Evolutionary conservation across 2,888 invertebrate genomes (phyloP).

Genomic region (Euplexia lucipara): DNA sequence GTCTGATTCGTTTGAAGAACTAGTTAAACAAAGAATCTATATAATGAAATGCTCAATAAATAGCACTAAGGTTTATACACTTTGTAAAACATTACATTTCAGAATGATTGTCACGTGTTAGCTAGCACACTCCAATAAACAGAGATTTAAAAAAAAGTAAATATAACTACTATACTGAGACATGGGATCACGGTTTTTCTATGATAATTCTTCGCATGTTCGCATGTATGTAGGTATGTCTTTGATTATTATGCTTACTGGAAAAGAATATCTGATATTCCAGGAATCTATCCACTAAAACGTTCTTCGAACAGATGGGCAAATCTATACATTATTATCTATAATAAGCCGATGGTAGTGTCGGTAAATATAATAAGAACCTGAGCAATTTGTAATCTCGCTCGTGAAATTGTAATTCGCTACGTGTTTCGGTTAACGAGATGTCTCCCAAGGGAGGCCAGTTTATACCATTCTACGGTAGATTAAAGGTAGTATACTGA

Average conservation of each 20-base stretch:
- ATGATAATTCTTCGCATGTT: no score
- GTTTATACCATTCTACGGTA: slow-evolving; percentile 21
- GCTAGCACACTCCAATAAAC: no score
- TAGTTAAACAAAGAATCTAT: no score
- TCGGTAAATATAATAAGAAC: slow-evolving; percentile 14
- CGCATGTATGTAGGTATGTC: no score
- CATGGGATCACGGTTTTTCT: no score
- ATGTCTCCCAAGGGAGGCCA: slow-evolving; percentile 6
- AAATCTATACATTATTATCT: slow-evolving; percentile 23
- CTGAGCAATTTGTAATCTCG: slow-evolving; percentile 53
- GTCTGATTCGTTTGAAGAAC: no score
- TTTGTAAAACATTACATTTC: no score
- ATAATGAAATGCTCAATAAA: no score
- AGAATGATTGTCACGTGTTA: no score
- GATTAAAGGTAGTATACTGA: slow-evolving; percentile 22
- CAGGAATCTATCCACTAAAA: slow-evolving; percentile 21
- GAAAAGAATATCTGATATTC: slow-evolving; percentile 24
- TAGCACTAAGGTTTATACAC: no score
- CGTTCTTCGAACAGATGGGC: slow-evolving; percentile 4
- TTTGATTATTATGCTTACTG: slow-evolving; percentile 1
- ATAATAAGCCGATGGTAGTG: slow-evolving; percentile 15
- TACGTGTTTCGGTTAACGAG: slow-evolving; percentile 45
- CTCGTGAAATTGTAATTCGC: slow-evolving; percentile 52
- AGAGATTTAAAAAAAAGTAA: no score
- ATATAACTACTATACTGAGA: no score